A percentile compares a stretch with the other conserved stretches of the same genome.
Evolutionary conservation across 2,888 invertebrate species (phyloP).

Genomic region (Tetrapedia diversipes): DNA sequence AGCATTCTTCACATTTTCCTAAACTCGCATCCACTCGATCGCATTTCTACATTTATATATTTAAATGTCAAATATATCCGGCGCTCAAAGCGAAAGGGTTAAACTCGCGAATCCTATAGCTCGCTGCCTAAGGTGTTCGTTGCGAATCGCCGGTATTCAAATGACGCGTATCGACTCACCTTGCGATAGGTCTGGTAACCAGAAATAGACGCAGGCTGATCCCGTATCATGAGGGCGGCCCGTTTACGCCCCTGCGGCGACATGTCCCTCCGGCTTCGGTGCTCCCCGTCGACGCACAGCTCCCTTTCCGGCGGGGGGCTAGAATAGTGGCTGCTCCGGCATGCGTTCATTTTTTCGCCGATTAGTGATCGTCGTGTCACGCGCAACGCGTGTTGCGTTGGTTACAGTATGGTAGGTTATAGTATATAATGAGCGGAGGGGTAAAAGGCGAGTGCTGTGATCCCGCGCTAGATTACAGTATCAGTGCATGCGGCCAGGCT

Average conservation of each 20-base stretch:
- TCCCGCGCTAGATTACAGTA: slow-evolving; percentile 68
- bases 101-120: no score
- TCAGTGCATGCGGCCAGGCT: slow-evolving; percentile 67
- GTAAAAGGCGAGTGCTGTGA: slow-evolving; percentile 71
- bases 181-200: slow-evolving; percentile 81
- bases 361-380: slow-evolving; percentile 73
- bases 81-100: no score
- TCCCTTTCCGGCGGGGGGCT: slow-evolving; percentile 83
- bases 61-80: no score
- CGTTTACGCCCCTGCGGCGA: slow-evolving; percentile 90
- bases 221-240: slow-evolving; percentile 87
- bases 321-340: slow-evolving; percentile 81
- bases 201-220: slow-evolving; percentile 81
- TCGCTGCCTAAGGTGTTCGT: no score
- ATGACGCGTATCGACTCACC: slow-evolving; percentile 75
- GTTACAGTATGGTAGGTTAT: no score
- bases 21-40: no score
- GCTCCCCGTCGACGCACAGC: slow-evolving; percentile 85
- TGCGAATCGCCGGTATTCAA: not conserved
- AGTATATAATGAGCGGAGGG: slow-evolving; percentile 55
- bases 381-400: slow-evolving; percentile 57
- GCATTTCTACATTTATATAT: no score
- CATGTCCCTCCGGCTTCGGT: slow-evolving; percentile 92
- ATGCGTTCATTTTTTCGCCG: slow-evolving; percentile 70
- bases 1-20: no score